Evolutionary conservation across 2,797 vertebrate genomes (phyloP).

Genomic region (Peromyscus attwateri): DNA sequence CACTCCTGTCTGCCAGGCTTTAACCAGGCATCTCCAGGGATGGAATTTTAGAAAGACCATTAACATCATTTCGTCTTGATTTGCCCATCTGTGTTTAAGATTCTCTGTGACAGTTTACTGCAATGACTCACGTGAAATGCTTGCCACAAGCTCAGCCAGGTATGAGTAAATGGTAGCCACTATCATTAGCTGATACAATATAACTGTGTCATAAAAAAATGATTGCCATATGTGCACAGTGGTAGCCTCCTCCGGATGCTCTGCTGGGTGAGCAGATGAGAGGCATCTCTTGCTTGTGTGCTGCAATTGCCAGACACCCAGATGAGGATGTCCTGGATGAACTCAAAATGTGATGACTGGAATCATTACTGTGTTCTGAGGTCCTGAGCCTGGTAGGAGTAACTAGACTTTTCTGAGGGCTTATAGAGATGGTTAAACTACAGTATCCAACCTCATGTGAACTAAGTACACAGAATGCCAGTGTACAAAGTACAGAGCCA

Average conservation of each 20-base stretch:
- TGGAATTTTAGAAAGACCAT: background rate
- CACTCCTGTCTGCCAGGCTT: background rate
- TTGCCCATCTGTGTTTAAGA: background rate
- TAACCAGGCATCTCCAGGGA: background rate
- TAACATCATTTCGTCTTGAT: background rate
- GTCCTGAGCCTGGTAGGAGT: background rate
- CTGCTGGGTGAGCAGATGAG: background rate
- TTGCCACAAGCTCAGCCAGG: background rate
- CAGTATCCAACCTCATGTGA: background rate
- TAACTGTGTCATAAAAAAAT: background rate
- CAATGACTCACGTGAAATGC: background rate
- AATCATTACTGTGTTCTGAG: background rate
- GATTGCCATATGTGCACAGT: accelerated
- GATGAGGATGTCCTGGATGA: background rate
- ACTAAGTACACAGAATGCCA: background rate
- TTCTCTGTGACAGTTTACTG: background rate
- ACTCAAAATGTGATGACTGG: background rate
- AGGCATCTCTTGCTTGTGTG: background rate
- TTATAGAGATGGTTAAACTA: background rate
- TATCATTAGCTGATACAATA: background rate
- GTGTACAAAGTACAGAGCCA: background rate
- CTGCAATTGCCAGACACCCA: background rate
- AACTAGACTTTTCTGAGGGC: background rate
- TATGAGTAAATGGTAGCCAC: background rate
- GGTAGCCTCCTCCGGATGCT: background rate